These are phyloP conservation scores for Luehdorfia chinensis DNA, from an alignment of 1,140 invertebrate genomes.

Conservation along the genomic window DNA sequence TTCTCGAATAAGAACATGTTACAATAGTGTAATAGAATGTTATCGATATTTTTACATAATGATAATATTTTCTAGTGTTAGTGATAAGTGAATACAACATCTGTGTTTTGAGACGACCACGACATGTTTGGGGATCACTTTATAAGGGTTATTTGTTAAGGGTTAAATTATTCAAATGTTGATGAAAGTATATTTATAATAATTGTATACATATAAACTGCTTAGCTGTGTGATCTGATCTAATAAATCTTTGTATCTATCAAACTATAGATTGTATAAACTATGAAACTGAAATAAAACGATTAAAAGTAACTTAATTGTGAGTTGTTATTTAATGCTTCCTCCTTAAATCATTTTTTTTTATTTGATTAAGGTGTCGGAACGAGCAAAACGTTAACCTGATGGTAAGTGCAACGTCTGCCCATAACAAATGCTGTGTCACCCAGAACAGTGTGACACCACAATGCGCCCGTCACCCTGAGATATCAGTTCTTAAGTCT, in stretches of 20 bases:
- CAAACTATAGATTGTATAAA: slow-evolving; percentile 71
- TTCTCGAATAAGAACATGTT: slow-evolving; percentile 64
- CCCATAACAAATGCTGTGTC: no score
- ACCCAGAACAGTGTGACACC: no score
- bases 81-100: slow-evolving; percentile 54
- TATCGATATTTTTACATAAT: slow-evolving; percentile 70
- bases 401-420: no score
- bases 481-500: no score
- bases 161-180: slow-evolving; percentile 74
- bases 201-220: slow-evolving; percentile 61
- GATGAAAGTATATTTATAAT: slow-evolving; percentile 65
- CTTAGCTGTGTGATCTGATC: slow-evolving; percentile 75
- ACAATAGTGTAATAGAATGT: slow-evolving; percentile 68
- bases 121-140: slow-evolving; percentile 62
- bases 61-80: slow-evolving; percentile 61
- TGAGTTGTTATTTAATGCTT: slow-evolving; percentile 44
- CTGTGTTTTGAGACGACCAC: slow-evolving; percentile 50
- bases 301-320: slow-evolving; percentile 63
- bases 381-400: no score
- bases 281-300: slow-evolving; percentile 68
- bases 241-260: slow-evolving; percentile 64
- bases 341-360: no score
- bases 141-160: slow-evolving; percentile 66
- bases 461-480: no score
- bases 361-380: no score